Evolutionary conservation across 2,797 vertebrate genomes (phyloP).

Genomic region (Mormyrops boulengeri): DNA sequence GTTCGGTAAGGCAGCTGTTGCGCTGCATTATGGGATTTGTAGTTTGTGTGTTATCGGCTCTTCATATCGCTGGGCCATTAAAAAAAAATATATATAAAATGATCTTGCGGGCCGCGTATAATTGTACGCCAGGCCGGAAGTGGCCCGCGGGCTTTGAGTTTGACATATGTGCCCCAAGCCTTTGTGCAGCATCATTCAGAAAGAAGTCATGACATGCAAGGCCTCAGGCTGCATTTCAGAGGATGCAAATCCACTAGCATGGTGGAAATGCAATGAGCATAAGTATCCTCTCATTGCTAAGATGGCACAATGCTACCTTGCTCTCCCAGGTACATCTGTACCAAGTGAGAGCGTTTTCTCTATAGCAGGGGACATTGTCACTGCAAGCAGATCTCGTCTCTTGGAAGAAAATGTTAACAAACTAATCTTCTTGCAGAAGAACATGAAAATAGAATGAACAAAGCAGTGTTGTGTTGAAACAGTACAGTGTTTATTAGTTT

Average conservation of each 20-base stretch:
- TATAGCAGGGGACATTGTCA: neutral
- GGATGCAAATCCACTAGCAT: neutral
- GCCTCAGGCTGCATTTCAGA: neutral
- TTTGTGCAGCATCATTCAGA: neutral
- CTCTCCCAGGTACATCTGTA: neutral
- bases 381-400: neutral
- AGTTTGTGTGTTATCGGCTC: no score
- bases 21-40: no score
- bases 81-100: no score
- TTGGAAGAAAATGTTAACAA: neutral
- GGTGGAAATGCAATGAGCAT: neutral
- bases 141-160: no score
- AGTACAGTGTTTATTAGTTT: neutral
- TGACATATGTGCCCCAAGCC: neutral
- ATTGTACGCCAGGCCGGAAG: no score
- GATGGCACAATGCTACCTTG: neutral
- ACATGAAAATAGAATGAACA: neutral
- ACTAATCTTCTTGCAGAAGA: neutral
- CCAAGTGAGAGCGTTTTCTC: neutral
- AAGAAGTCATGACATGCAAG: neutral
- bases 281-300: neutral
- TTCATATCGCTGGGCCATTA: no score
- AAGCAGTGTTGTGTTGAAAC: neutral
- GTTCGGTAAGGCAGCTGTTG: no score
- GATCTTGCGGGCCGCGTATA: no score